Conservation (phyloP, 2,113 vertebrate species). For the Lota lota region DNA sequence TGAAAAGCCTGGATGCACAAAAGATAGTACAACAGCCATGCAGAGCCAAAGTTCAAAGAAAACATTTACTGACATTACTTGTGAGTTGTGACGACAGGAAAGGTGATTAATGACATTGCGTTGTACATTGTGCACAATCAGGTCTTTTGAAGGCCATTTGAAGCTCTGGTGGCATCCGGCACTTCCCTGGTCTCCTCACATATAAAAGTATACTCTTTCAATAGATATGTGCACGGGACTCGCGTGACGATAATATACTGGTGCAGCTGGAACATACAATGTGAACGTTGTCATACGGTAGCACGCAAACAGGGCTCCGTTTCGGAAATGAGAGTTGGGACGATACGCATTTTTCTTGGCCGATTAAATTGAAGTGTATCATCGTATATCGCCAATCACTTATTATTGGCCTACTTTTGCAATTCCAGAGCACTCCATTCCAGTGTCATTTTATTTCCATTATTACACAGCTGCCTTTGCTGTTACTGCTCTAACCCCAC, state of each 20-base stretch:
- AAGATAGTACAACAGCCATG: neutral
- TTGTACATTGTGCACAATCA: neutral
- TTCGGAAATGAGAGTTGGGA: no score
- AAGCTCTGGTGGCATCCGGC: neutral
- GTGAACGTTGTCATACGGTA: neutral
- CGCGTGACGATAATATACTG: neutral
- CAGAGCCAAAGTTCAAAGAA: neutral
- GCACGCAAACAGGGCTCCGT: neutral
- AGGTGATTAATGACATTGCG: neutral
- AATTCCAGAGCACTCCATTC: no score
- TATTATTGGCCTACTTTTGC: no score
- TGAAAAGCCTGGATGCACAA: neutral
- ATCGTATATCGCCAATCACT: no score
- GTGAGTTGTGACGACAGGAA: neutral
- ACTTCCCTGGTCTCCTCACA: neutral
- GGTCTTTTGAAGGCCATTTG: neutral
- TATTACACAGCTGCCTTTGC: no score
- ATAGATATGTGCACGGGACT: neutral
- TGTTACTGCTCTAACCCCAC: no score
- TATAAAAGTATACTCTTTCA: neutral
- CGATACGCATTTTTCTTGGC: no score
- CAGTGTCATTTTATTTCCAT: no score
- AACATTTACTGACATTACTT: neutral
- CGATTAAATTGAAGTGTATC: no score
- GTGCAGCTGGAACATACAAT: neutral